A percentile compares a stretch with the other conserved stretches of the same genome.
Evolutionary conservation across 2,113 vertebrate genomes (phyloP).

Genomic region (Amphiprion ocellaris): DNA sequence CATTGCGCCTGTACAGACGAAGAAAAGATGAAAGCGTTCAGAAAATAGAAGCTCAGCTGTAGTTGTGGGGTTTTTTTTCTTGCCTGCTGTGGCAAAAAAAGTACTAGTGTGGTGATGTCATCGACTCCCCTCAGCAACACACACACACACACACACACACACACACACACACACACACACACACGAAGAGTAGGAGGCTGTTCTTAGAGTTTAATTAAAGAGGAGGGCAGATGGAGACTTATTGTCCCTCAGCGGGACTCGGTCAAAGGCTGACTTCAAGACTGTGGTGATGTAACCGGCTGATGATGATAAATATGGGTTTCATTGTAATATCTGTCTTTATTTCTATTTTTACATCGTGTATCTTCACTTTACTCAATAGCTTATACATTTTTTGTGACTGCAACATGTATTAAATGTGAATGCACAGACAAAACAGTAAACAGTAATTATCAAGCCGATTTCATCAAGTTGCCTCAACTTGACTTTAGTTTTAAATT

Average conservation of each 20-base stretch:
- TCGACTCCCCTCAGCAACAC: not conserved
- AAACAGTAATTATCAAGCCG: no score
- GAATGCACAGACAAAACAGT: no score
- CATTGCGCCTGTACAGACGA: no score
- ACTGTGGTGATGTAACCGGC: not conserved
- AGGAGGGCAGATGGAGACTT: conserved; percentile 33
- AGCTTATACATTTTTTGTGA: no score
- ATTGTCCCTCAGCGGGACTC: conserved; percentile 8
- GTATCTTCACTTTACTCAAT: no score
- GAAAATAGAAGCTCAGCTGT: no score
- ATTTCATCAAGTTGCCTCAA: no score
- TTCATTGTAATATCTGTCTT: not conserved
- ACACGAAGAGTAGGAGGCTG: not conserved
- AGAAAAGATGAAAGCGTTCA: no score
- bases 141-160: no score
- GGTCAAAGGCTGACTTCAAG: conserved; percentile 14
- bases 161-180: no score
- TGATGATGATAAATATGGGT: not conserved
- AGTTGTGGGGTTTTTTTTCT: not conserved
- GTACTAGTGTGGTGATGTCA: conserved; percentile 45
- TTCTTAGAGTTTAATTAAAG: conserved; percentile 59
- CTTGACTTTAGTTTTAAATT: no score
- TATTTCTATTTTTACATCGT: not conserved
- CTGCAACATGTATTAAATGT: no score
- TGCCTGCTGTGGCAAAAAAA: conserved; percentile 29